Percentiles rank a stretch among this genome's conserved stretches.
These are phyloP conservation scores for Chromobotia macracanthus DNA, from an alignment of 2,797 vertebrate genomes.

Conservation along the genomic window DNA sequence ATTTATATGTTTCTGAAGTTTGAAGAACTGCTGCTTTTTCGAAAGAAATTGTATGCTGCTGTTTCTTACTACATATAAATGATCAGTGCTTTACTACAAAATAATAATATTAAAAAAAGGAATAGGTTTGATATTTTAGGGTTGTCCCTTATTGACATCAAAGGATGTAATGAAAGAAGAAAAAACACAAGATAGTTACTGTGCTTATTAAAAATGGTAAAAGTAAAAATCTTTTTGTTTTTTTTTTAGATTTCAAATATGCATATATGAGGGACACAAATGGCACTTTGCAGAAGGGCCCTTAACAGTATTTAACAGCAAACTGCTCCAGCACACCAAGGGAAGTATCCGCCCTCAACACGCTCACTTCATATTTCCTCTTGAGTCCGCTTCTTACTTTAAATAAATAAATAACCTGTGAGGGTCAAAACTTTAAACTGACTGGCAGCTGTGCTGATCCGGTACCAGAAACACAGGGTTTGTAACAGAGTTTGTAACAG, in stretches of 20 bases:
- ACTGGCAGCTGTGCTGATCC: slow-evolving; percentile 49
- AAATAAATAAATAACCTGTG: slow-evolving; percentile 59
- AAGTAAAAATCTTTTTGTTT: not conserved
- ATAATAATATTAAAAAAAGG: too few relatives aligned
- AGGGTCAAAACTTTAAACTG: slow-evolving; percentile 60
- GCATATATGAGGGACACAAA: not conserved
- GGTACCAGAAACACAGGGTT: slow-evolving; percentile 49
- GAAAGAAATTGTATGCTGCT: too few relatives aligned
- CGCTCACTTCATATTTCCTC: slow-evolving; percentile 32
- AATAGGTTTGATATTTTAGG: too few relatives aligned
- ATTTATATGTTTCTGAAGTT: too few relatives aligned
- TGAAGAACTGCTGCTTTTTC: too few relatives aligned
- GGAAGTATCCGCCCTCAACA: too few relatives aligned
- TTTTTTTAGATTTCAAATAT: not conserved
- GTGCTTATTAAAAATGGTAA: too few relatives aligned
- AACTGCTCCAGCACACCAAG: not conserved
- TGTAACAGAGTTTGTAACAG: slow-evolving; percentile 48
- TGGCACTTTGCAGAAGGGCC: not conserved
- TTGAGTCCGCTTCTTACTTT: slow-evolving; percentile 52
- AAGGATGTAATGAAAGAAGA: too few relatives aligned
- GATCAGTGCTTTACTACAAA: too few relatives aligned
- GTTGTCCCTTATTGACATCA: too few relatives aligned
- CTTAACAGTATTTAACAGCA: slow-evolving; percentile 25
- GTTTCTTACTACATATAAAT: too few relatives aligned
- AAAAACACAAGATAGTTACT: too few relatives aligned